Base-by-base conservation (phyloP, 2,888 invertebrate species). In the Cerceris rybyensis region DNA sequence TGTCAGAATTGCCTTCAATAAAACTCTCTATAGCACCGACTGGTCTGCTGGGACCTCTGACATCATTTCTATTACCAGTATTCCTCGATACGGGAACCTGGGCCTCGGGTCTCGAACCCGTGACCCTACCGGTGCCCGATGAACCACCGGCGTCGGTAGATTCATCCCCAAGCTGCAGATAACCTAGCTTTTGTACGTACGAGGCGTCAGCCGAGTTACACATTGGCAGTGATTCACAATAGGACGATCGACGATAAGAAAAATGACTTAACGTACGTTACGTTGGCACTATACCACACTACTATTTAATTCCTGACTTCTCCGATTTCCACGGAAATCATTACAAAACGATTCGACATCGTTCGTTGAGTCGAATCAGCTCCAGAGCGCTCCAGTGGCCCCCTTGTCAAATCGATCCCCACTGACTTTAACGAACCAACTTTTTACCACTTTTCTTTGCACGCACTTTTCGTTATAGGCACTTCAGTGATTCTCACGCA, bases 1-100 rank as follows among this genome's bases (percentile, higher is more conserved):
- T 76, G n/a, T 89, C 86, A 13, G 76, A 68, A 13, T 84, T 85
- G 11, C 85, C 66, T 17, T 94, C 93, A 14, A 94, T 93, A 88
- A 95, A 95, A 88, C 95, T 95, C 89, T 96, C 96, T 87, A 95
- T 95, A 70, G 95, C 95, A 80, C 95, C 94, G 63, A 95, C 93
- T 54, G 95, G 93, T 85, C 95, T 87, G 93, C 93, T 81, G n/a
- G 86, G 67, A 11, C 75, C 65, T 67, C 87, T 83, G 2, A 68
- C 55, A 7, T 85, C 89, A n/a, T 64, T 82, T 41, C 87, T 83
- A 50, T 78, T 79, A 0, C 63, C 69, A 1, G 71, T 41, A 41
- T 68, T 83, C 42, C 88, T 85, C 9, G 89, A 81, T 5, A 90
- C 86, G 2, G 92, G 92, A n/a, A 92, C 92, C 72, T 92, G 92